Base-by-base conservation (phyloP, 1,140 invertebrate species). In the Platyscapa corneri region DNA sequence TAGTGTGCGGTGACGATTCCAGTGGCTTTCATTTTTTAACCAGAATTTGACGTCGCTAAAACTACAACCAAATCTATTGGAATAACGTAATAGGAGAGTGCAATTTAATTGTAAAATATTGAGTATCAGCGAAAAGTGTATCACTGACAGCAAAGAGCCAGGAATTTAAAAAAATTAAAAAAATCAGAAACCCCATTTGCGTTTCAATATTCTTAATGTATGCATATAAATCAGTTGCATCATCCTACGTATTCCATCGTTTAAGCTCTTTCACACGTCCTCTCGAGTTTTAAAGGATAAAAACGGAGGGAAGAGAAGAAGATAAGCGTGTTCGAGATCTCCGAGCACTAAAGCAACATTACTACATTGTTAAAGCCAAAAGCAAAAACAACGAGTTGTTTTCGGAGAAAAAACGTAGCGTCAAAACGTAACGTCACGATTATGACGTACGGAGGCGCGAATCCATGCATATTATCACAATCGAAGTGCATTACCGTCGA, bases 401-500 rank as follows among this genome's bases (percentile, higher is more conserved):
- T 75, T 75, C 72, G 30, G 23, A 53, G 12, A 46, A 53, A 34
- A 76, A 39, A 65, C 30, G 49, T 30, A 14, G 3, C 0, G n/a
- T 30, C 39, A 27, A 75, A 30, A 75, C 74, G 39, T 75, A 49
- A 53, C 46, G 75, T 53, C 42, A 30, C 42, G 30, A 76, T 27
- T 64, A 72, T 72, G 79, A 81, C 79, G 79, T 65, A 81, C 34
- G 37, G 75, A 49, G 67, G 67, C 80, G 82, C 82, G 53, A 76
- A 76, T 83, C 64, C 72, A 72, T 76, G 72, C 12, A 27, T 46
- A 83, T 72, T 34, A 64, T 56, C 65, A 72, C 64, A 37, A 27
- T 34, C 70, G 67, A 49, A 37, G n/a, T 49, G 75, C 67, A 74
- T 56, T 74, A 82, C 30, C 23, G 32, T 30, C 32, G n/a, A 37